phyloP scores from a whole-genome alignment of 1,140 invertebrate species.

The Ips nitidus region DNA sequence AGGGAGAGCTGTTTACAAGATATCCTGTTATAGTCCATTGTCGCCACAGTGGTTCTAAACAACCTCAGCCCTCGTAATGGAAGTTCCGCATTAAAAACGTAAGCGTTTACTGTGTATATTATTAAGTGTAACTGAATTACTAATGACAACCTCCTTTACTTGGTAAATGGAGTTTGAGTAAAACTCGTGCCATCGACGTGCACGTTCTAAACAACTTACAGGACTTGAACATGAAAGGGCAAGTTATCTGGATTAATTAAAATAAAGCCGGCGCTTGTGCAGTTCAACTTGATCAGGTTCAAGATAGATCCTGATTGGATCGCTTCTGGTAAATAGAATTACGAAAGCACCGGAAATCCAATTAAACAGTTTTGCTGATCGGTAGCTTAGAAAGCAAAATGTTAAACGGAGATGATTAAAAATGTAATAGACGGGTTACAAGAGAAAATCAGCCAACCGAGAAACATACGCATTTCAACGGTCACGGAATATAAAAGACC shows the following conservation, averaged over 20 bases:
- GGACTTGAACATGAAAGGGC: too few species aligned
- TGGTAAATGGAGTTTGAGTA: too few species aligned
- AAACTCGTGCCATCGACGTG: too few species aligned
- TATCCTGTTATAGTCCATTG: slow-evolving; percentile 27
- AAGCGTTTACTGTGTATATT: not conserved
- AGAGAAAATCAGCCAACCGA: not conserved
- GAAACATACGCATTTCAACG: not conserved
- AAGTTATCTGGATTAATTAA: too few species aligned
- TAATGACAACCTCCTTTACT: not conserved
- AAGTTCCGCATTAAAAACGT: slow-evolving; percentile 14
- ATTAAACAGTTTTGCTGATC: not conserved
- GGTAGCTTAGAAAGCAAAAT: not conserved
- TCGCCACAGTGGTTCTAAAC: slow-evolving; percentile 22
- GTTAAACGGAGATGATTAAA: not conserved
- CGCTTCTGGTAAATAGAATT: not conserved
- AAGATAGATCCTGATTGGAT: not conserved
- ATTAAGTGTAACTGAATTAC: slow-evolving; percentile 13
- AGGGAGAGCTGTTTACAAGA: slow-evolving; percentile 24
- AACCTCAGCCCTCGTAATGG: slow-evolving; percentile 16
- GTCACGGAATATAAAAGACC: not conserved
- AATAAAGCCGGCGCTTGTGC: too few species aligned
- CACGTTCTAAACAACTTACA: too few species aligned
- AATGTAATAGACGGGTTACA: not conserved
- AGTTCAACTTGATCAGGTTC: not conserved
- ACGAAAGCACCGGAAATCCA: not conserved